Percentiles rank a stretch among this genome's conserved stretches.
These are phyloP conservation scores for Aurelia coerulea DNA, from an alignment of 30 jellyfish, hydroid and myxozoan genomes.

Conservation along the genomic window DNA sequence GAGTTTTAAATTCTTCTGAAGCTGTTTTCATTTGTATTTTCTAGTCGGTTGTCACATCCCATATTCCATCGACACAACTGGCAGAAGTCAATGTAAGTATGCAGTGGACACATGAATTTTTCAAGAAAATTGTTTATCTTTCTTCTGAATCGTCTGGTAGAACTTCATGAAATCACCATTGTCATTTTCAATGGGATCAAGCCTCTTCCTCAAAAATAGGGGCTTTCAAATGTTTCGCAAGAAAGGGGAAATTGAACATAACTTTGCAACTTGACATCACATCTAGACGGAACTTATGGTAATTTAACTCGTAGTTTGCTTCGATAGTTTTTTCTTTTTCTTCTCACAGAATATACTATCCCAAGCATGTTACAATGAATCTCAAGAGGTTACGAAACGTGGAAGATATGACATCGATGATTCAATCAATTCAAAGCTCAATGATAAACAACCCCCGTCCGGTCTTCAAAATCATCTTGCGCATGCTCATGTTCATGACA, in stretches of 20 bases:
- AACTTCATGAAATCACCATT: not conserved
- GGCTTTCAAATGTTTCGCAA: too few species aligned
- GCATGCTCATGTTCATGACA: conserved; percentile 25
- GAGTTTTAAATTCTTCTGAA: too few species aligned
- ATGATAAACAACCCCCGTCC: not conserved
- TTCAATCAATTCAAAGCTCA: conserved; percentile 4
- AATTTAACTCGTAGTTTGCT: too few species aligned
- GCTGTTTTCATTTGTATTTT: not conserved
- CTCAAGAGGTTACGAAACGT: conserved; percentile 92
- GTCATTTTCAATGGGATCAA: not conserved
- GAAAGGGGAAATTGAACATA: too few species aligned
- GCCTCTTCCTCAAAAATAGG: too few species aligned
- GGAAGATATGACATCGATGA: conserved; percentile 66
- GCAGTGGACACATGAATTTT: too few species aligned
- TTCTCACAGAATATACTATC: conserved; percentile 82
- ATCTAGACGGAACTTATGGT: too few species aligned
- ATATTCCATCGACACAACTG: conserved; percentile 87
- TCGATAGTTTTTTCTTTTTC: not conserved
- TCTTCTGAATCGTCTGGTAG: not conserved
- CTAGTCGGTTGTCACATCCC: conserved; percentile 58
- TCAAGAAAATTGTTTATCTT: too few species aligned
- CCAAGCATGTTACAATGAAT: conserved; percentile 94
- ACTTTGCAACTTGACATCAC: too few species aligned
- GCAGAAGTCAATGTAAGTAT: conserved; percentile 90
- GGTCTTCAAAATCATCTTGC: not conserved